Evolutionary conservation across 2,113 vertebrate species (phyloP).

Genomic region (Rhinogobius similis): DNA sequence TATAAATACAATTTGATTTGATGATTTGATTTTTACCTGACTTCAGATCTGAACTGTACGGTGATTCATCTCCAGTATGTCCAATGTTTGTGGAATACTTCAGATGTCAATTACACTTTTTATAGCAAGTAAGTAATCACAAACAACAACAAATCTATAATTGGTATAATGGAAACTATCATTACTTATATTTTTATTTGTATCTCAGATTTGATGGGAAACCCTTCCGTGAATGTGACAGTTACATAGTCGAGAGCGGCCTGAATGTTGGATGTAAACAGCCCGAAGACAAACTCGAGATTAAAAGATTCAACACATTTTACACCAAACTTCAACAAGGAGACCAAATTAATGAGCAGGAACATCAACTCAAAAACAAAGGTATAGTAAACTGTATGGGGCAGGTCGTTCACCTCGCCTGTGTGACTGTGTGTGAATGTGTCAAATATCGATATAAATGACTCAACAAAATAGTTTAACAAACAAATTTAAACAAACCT

Average conservation of each 20-base stretch:
- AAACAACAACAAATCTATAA: too few species aligned
- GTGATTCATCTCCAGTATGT: not conserved
- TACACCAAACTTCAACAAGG: conserved; percentile 26
- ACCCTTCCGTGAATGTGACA: conserved; percentile 2
- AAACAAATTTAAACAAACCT: too few species aligned
- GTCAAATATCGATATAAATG: too few species aligned
- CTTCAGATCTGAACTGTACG: not conserved
- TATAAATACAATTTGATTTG: too few species aligned
- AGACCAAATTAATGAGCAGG: accelerated
- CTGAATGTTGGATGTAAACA: conserved; percentile 45
- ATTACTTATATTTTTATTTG: too few species aligned
- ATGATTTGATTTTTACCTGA: too few species aligned
- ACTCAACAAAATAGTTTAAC: too few species aligned
- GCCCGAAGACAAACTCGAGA: accelerated
- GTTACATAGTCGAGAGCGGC: conserved; percentile 45
- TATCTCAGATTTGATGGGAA: not conserved
- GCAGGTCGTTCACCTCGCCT: not conserved
- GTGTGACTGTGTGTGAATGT: too few species aligned
- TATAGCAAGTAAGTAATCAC: not conserved
- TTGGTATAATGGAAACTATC: too few species aligned
- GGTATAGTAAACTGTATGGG: conserved; percentile 34
- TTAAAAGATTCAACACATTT: not conserved
- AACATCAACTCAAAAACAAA: not conserved
- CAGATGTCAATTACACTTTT: conserved; percentile 2
- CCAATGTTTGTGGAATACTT: not conserved